Evolutionary conservation across 1,140 invertebrate species (phyloP).

Genomic region (Lutraria rhynchaena): DNA sequence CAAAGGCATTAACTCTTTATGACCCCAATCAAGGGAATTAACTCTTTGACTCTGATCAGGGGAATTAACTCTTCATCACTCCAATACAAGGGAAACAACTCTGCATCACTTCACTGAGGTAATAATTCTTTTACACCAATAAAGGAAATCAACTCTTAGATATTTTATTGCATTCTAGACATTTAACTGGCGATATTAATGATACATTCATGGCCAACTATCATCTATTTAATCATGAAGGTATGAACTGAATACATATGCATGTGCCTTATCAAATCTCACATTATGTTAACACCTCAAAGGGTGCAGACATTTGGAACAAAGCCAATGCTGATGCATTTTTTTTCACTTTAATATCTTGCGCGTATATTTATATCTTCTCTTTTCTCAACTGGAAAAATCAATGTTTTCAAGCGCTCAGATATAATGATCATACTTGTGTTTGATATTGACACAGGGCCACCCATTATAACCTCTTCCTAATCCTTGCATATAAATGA

Average conservation of each 20-base stretch:
- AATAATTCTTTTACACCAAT: too few relatives aligned
- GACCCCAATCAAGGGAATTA: too few relatives aligned
- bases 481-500: neutral
- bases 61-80: too few relatives aligned
- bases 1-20: too few relatives aligned
- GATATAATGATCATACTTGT: slow-evolving; percentile 10
- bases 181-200: too few relatives aligned
- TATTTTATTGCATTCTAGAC: too few relatives aligned
- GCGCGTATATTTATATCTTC: too few relatives aligned
- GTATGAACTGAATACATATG: slow-evolving; percentile 23
- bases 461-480: neutral
- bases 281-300: slow-evolving; percentile 39
- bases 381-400: neutral
- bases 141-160: too few relatives aligned
- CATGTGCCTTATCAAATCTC: slow-evolving; percentile 17
- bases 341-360: neutral
- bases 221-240: neutral
- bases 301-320: slow-evolving; percentile 28
- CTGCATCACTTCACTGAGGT: too few relatives aligned
- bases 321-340: slow-evolving; percentile 2
- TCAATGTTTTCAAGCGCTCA: slow-evolving; percentile 18
- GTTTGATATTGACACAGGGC: slow-evolving; percentile 30
- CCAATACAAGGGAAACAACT: too few relatives aligned
- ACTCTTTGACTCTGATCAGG: too few relatives aligned
- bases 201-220: too few relatives aligned